Conservation (phyloP, 2,797 vertebrate species). For the Hypotaenidia philippensis region DNA sequence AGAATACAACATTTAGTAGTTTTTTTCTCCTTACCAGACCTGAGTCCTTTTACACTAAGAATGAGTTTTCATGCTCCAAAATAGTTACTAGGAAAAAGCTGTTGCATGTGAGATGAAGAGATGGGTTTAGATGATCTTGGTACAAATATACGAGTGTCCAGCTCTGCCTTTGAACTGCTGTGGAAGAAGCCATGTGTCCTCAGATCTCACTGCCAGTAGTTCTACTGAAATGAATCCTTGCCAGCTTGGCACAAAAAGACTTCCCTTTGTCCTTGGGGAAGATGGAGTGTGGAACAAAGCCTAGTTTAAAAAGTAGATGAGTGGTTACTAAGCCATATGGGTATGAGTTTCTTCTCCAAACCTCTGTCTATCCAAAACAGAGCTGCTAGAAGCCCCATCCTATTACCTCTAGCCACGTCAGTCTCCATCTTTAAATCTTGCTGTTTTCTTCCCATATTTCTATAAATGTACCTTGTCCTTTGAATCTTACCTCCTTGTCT, state of each 20-base stretch:
- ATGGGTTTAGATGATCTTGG: neutral
- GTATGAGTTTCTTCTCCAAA: neutral
- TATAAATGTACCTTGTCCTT: neutral
- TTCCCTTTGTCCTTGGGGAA: neutral
- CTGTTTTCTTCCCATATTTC: neutral
- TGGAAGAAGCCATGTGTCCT: neutral
- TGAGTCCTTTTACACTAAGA: neutral
- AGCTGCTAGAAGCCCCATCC: neutral
- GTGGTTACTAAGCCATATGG: neutral
- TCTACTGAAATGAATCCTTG: neutral
- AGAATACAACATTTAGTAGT: neutral
- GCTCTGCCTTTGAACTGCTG: neutral
- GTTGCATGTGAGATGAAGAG: neutral
- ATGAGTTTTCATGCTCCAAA: neutral
- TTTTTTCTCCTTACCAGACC: slow-evolving; percentile 3
- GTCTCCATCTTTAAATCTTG: neutral
- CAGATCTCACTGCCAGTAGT: neutral
- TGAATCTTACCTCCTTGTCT: neutral
- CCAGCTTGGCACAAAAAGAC: neutral
- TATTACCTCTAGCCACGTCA: neutral
- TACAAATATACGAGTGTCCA: neutral
- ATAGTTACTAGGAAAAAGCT: neutral
- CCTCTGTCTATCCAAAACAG: neutral
- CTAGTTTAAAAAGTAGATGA: neutral
- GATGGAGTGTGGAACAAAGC: neutral